Evolutionary conservation across 1,140 invertebrate species (phyloP), one percentile per base, ranked within the genome.

Genomic region (Adoxophyes honmai): DNA sequence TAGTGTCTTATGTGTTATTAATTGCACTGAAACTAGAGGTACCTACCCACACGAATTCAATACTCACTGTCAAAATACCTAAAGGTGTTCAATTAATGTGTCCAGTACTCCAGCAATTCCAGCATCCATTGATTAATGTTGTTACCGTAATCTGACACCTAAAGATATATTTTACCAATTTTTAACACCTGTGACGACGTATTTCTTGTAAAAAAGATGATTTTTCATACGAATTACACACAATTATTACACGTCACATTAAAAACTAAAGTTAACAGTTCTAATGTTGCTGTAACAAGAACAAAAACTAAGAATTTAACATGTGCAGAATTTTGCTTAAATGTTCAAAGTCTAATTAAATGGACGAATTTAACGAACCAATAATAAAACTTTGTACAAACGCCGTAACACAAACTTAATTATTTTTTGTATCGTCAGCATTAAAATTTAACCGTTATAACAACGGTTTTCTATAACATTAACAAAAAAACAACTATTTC

Each of bases 381-480:
- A n/a, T 15, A 39, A 39, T 39, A 39, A 39, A 44, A 44, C 15
- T 10, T 16, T 8, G 15, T 4, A 36, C 34, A 36, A 18, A 21
- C 38, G 14, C 13, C 14, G 48, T 52, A 34, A 52, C 48, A 52
- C 8, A 8, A 14, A 14, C 18, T 21, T 67, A 72, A 83, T 73
- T 75, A 75, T 53, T 38, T 54, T 67, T 75, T 77, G 76, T 80
- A 80, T 69, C 78, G 70, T 75, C 64, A 28, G 21, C 21, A 28
- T 28, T 28, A 28, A 28, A 28, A 28, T 3, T 28, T 28, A 65
- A 70, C 75, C 73, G 75, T 75, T 67, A 52, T 57, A 65, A 64
- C 56, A 56, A 63, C 70, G 78, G 78, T 66, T 68, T 34, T 68
- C n/a, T 72, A 44, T 81, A 82, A 82, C 73, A 83, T 76, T 83